Percentiles rank a stretch among this genome's conserved stretches.
Evolutionary conservation across 23 tunicate genomes (phyloP).

Genomic region (Clavelina lepadiformis): DNA sequence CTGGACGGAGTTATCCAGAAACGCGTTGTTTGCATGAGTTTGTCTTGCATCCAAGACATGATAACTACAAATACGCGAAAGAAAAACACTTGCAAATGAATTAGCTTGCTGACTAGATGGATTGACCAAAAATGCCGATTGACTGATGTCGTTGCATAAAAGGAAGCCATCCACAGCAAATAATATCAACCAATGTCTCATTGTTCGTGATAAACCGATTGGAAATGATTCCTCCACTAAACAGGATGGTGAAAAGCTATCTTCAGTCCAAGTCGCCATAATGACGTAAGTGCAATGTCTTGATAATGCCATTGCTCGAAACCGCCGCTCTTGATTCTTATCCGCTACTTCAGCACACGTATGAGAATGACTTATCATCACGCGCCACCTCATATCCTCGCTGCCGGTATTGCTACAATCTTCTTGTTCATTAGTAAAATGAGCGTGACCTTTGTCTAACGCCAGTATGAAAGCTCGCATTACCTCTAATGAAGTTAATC

Average conservation of each 20-base stretch:
- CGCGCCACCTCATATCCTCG: background rate
- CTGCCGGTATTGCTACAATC: background rate
- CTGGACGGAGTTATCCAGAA: no score
- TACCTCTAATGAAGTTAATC: slow-evolving; percentile 1
- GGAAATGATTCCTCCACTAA: slow-evolving; percentile 9
- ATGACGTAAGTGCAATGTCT: no score
- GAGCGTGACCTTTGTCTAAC: no score
- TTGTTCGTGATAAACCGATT: slow-evolving; percentile 19
- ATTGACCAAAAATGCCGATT: background rate
- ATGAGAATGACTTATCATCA: background rate
- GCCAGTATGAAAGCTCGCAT: slow-evolving; percentile 8
- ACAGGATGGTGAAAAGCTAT: slow-evolving; percentile 1
- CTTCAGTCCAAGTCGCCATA: slow-evolving; percentile 30
- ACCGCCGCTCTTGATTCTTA: slow-evolving; percentile 7
- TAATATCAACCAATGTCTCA: slow-evolving; percentile 26
- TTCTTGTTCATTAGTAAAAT: background rate
- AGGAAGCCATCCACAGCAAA: slow-evolving; percentile 31
- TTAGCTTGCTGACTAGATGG: no score
- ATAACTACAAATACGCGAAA: no score
- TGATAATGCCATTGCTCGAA: no score
- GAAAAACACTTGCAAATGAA: no score
- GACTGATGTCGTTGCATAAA: slow-evolving; percentile 16
- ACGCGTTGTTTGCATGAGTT: no score
- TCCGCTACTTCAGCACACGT: background rate
- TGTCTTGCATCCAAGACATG: no score